Conservation (phyloP, 2,888 invertebrate species). For the Malthinus flaveolus region DNA sequence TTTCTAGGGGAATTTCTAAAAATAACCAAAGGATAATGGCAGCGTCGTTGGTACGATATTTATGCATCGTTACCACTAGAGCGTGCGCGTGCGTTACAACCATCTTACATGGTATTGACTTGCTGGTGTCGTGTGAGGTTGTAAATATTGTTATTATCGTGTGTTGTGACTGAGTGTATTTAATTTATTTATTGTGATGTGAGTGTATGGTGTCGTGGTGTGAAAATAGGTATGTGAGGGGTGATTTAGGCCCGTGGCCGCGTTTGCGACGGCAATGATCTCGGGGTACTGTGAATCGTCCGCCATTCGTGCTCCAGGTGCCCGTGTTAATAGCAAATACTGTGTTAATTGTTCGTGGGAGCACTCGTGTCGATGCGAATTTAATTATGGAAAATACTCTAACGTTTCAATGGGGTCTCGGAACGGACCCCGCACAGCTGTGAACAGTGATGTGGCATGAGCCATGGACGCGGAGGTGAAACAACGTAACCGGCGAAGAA, state of each 20-base stretch:
- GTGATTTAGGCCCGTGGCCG: slow-evolving; percentile 19
- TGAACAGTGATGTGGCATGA: slow-evolving; percentile 56
- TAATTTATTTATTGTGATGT: slow-evolving; percentile 58
- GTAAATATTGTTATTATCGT: slow-evolving; percentile 67
- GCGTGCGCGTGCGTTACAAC: slow-evolving; percentile 65
- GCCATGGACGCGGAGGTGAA: slow-evolving; percentile 84
- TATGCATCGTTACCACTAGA: slow-evolving; percentile 62
- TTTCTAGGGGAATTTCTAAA: slow-evolving; percentile 19
- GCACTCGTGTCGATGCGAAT: slow-evolving; percentile 57
- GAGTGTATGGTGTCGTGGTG: slow-evolving; percentile 48
- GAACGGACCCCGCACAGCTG: slow-evolving; percentile 52
- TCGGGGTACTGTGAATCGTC: slow-evolving; percentile 73
- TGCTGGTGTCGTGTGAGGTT: slow-evolving; percentile 65
- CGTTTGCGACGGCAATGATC: slow-evolving; percentile 44
- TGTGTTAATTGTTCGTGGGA: slow-evolving; percentile 51
- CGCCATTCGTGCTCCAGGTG: slow-evolving; percentile 72
- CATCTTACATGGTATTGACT: slow-evolving; percentile 76
- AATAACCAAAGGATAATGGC: slow-evolving; percentile 19
- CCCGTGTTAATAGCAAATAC: slow-evolving; percentile 60
- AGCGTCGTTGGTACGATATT: slow-evolving; percentile 44
- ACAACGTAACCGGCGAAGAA: slow-evolving; percentile 85
- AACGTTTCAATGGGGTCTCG: slow-evolving; percentile 53
- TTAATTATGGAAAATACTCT: slow-evolving; percentile 16
- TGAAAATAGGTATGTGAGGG: slow-evolving; percentile 29
- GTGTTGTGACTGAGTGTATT: slow-evolving; percentile 58